Conservation (phyloP, 2,113 vertebrate genomes). For the Cygnus atratus region DNA sequence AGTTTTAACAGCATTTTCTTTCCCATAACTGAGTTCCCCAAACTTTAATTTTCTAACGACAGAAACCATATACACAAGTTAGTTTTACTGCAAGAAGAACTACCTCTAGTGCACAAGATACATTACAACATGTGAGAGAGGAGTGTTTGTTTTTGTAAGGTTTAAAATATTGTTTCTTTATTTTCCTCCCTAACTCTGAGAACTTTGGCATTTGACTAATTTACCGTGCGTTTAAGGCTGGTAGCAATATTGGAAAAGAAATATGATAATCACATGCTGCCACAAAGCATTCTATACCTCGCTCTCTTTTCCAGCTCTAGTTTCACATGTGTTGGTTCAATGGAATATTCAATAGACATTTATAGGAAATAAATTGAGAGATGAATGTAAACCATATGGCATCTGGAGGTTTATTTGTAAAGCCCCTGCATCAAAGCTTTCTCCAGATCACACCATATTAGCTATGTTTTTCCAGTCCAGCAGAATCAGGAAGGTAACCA, state of each 20-base stretch:
- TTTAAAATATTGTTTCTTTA: slow-evolving; percentile 76
- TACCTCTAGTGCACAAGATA: not conserved
- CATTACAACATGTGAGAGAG: slow-evolving; percentile 52
- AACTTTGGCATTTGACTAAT: slow-evolving; percentile 80
- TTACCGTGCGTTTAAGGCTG: slow-evolving; percentile 78
- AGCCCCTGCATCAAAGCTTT: slow-evolving; percentile 98
- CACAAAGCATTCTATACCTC: slow-evolving; percentile 86
- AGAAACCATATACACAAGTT: slow-evolving; percentile 57
- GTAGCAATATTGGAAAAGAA: slow-evolving; percentile 83
- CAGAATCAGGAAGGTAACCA: slow-evolving; percentile 98
- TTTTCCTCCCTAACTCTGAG: slow-evolving; percentile 71
- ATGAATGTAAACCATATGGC: slow-evolving; percentile 99
- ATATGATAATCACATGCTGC: slow-evolving; percentile 91
- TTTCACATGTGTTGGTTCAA: slow-evolving; percentile 92
- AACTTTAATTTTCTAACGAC: slow-evolving; percentile 66
- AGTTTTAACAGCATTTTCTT: slow-evolving; percentile 44
- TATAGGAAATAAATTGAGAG: slow-evolving; percentile 99
- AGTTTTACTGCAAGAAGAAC: slow-evolving; percentile 9
- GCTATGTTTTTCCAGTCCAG: slow-evolving; percentile 99
- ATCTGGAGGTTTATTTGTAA: slow-evolving; percentile 98
- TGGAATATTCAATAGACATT: slow-evolving; percentile 97
- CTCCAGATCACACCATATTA: slow-evolving; percentile 98
- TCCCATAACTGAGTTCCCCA: slow-evolving; percentile 22
- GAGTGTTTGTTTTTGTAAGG: slow-evolving; percentile 76
- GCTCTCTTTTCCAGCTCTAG: slow-evolving; percentile 89